phyloP scores from a whole-genome alignment of 1,140 invertebrate species.

The Scaptodrosophila lebanonensis region DNA sequence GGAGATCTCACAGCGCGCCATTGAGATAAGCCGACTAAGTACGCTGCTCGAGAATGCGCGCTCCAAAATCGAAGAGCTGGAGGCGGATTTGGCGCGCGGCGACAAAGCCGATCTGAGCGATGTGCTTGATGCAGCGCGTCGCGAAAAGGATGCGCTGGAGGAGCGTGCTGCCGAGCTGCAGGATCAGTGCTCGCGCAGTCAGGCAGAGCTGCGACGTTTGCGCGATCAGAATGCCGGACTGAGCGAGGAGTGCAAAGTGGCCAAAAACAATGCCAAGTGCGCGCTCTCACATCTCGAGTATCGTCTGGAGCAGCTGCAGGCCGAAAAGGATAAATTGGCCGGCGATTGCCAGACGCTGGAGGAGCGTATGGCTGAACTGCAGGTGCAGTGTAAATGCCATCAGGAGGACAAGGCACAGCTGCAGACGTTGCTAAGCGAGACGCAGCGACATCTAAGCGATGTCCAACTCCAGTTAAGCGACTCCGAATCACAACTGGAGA shows the following conservation, averaged over 20 bases:
- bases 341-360: conserved; percentile 85
- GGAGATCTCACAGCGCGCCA: conserved; percentile 81
- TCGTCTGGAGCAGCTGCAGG: conserved; percentile 83
- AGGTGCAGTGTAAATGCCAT: conserved; percentile 84
- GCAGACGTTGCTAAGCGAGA: conserved; percentile 82
- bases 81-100: conserved; percentile 80
- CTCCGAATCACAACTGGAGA: conserved; percentile 80
- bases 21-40: conserved; percentile 87
- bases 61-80: conserved; percentile 83
- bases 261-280: conserved; percentile 89
- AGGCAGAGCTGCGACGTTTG: conserved; percentile 86
- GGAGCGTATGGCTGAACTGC: conserved; percentile 85
- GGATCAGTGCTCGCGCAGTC: conserved; percentile 86
- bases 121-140: conserved; percentile 83
- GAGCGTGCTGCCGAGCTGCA: conserved; percentile 85
- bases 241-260: conserved; percentile 89
- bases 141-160: conserved; percentile 84
- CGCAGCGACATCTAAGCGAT: conserved; percentile 83
- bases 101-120: conserved; percentile 84
- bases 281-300: conserved; percentile 89
- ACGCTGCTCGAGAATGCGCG: conserved; percentile 89
- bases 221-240: conserved; percentile 84
- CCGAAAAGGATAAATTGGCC: conserved; percentile 84
- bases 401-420: conserved; percentile 87
- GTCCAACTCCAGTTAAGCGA: conserved; percentile 79